These are phyloP conservation scores for Hymenopus coronatus DNA, from an alignment of 2,888 invertebrate species.

Conservation along the genomic window DNA sequence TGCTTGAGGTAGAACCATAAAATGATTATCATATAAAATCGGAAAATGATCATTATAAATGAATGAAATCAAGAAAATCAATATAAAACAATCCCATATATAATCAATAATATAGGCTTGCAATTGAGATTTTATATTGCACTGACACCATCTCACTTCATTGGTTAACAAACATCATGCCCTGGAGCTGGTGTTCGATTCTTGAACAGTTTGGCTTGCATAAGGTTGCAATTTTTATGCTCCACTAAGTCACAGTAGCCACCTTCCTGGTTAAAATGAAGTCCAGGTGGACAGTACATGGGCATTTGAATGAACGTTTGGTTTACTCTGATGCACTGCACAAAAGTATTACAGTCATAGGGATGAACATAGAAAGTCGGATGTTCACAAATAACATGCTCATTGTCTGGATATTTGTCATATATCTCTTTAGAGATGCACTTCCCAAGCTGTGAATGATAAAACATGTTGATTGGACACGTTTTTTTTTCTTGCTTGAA, in stretches of 20 bases:
- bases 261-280: neutral
- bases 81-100: neutral
- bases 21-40: neutral
- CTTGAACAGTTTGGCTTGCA: neutral
- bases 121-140: neutral
- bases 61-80: neutral
- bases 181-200: neutral
- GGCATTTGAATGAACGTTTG: neutral
- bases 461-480: neutral
- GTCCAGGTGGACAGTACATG: neutral
- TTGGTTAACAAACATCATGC: neutral
- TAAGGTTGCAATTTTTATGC: neutral
- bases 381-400: neutral
- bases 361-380: neutral
- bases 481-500: neutral
- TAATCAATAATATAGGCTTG: neutral
- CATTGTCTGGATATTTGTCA: neutral
- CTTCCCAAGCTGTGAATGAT: neutral
- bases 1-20: neutral
- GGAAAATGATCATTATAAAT: neutral
- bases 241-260: neutral
- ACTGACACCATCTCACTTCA: neutral
- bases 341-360: neutral
- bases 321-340: neutral
- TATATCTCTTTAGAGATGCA: neutral